A percentile compares a stretch with the other conserved stretches of the same genome.
Evolutionary conservation across 2,797 vertebrate species (phyloP).

Genomic region (Micropoecilia bifurca): DNA sequence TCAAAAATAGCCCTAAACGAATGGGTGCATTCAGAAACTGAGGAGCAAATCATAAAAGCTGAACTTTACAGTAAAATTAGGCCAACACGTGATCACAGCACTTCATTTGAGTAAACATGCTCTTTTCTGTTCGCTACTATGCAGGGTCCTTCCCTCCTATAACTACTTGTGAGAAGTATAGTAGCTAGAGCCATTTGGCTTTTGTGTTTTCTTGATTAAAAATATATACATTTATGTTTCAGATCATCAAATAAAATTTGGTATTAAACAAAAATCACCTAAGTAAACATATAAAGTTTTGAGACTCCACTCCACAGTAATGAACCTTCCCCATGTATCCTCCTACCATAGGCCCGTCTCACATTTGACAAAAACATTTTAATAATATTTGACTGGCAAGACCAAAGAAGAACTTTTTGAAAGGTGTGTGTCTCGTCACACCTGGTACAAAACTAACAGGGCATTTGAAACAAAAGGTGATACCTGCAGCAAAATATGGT

Average conservation of each 20-base stretch:
- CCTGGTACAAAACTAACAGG: neutral
- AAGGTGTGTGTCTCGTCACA: neutral
- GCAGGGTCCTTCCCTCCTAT: neutral
- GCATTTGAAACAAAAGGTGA: neutral
- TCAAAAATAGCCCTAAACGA: conserved; percentile 10
- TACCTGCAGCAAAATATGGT: neutral
- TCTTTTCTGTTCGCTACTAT: neutral
- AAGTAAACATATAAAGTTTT: neutral
- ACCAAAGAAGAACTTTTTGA: neutral
- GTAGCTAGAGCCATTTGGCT: neutral
- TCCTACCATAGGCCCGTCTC: neutral
- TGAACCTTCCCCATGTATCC: neutral
- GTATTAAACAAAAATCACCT: neutral
- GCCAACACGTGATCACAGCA: neutral
- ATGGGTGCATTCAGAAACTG: conserved; percentile 2
- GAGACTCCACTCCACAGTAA: too few species aligned
- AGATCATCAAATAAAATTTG: neutral
- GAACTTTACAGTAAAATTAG: neutral
- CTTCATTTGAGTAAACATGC: neutral
- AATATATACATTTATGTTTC: neutral
- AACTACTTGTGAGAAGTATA: neutral
- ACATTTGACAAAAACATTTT: neutral
- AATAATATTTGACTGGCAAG: neutral
- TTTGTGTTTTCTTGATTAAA: neutral
- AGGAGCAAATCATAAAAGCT: neutral